A percentile compares a stretch with the other conserved stretches of the same genome.
phyloP scores from a whole-genome alignment of 2,888 invertebrate species.

The Amblyjoppa proteus region DNA sequence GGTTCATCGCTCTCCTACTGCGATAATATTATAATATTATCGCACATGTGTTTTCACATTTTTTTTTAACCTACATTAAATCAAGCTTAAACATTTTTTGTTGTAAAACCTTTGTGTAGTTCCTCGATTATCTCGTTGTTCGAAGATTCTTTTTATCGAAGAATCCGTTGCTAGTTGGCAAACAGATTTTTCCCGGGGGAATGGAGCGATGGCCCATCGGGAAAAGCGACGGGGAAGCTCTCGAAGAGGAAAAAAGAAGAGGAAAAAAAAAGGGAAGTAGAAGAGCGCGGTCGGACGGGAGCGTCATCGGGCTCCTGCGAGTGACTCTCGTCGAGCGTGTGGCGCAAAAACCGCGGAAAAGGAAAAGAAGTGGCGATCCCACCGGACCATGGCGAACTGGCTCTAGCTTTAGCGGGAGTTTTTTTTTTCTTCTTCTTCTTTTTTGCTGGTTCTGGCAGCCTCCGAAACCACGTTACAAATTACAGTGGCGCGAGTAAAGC shows the following conservation, averaged over 20 bases:
- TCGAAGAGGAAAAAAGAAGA: conserved; percentile 22
- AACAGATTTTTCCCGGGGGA: conserved; percentile 33
- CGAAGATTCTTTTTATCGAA: conserved; percentile 26
- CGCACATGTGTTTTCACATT: not conserved
- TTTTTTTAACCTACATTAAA: not conserved
- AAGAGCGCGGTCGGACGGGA: conserved; percentile 23
- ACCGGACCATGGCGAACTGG: conserved; percentile 31
- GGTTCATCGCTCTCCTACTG: not conserved
- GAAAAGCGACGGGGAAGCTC: conserved; percentile 7
- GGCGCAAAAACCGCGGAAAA: conserved; percentile 56
- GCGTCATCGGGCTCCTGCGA: conserved; percentile 46
- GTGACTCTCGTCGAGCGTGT: conserved; percentile 59
- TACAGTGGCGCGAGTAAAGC: conserved; percentile 68
- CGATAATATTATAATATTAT: not conserved
- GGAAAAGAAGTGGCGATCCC: conserved; percentile 46
- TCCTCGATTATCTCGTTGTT: not conserved
- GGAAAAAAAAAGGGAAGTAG: not conserved
- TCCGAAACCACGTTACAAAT: conserved; percentile 77
- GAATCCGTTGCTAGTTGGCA: not conserved
- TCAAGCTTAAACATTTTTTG: not conserved
- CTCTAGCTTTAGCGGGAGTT: not conserved
- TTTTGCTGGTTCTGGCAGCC: conserved; percentile 70
- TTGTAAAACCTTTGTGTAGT: not conserved
- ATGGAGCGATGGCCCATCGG: not conserved
- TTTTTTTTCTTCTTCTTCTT: conserved; percentile 29